Percentiles rank a stretch among this genome's conserved stretches.
phyloP scores from a whole-genome alignment of 2,113 vertebrate species.

The Nanger granti region DNA sequence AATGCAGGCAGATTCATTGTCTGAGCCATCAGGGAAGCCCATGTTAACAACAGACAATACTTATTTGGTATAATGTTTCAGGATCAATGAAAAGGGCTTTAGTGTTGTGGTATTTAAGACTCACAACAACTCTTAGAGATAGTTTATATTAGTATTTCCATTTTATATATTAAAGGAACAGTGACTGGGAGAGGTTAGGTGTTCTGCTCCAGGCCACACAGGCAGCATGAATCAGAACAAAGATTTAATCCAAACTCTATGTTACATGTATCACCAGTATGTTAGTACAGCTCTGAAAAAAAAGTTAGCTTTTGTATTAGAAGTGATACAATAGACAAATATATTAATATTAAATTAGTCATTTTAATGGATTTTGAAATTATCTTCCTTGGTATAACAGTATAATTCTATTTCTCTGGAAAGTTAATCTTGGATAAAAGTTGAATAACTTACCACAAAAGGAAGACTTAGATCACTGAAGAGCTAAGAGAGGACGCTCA shows the following conservation, averaged over 20 bases:
- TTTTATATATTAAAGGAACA: not conserved
- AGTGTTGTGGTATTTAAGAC: not conserved
- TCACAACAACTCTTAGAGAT: not conserved
- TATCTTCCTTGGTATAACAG: not conserved
- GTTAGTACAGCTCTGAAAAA: not conserved
- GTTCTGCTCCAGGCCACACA: not conserved
- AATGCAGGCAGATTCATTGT: not conserved
- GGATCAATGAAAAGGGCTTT: not conserved
- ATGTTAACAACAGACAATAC: not conserved
- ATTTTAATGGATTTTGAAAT: not conserved
- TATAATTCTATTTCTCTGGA: not conserved
- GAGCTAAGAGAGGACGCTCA: not conserved
- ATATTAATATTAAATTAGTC: not conserved
- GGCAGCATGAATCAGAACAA: not conserved
- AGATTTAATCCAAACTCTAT: not conserved
- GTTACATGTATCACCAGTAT: not conserved
- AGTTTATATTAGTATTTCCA: not conserved
- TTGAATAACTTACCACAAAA: not conserved
- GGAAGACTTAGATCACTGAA: not conserved
- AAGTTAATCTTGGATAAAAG: conserved; percentile 8
- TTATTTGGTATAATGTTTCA: not conserved
- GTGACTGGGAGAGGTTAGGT: not conserved
- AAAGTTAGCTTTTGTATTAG: not conserved
- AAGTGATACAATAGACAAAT: not conserved
- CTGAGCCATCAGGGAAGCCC: not conserved